A percentile compares a stretch with the other conserved stretches of the same genome.
phyloP scores from a whole-genome alignment of 2,113 vertebrate species.

The Tautogolabrus adspersus region DNA sequence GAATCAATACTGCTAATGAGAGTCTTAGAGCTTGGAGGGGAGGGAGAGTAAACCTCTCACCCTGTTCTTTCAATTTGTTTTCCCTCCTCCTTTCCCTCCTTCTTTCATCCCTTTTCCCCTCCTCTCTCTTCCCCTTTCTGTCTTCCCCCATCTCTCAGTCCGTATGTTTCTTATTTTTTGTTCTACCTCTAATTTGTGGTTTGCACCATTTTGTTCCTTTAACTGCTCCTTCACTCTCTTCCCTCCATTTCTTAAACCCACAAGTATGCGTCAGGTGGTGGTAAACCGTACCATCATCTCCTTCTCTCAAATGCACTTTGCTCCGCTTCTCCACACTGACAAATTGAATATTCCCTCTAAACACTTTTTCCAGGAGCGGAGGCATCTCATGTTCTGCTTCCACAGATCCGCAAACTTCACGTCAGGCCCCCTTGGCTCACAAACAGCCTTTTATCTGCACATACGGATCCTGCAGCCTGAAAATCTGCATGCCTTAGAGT shows the following conservation, averaged over 20 bases:
- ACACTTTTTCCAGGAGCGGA: slow-evolving; percentile 55
- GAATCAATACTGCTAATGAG: slow-evolving; percentile 83
- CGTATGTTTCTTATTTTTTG: slow-evolving; percentile 15
- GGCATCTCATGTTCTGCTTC: slow-evolving; percentile 58
- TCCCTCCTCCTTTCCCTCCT: slow-evolving; percentile 43
- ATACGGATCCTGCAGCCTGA: slow-evolving; percentile 20
- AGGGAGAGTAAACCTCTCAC: slow-evolving; percentile 74
- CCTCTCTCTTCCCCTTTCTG: not conserved
- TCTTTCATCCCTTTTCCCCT: not conserved
- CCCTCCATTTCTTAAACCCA: slow-evolving; percentile 23
- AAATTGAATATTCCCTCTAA: slow-evolving; percentile 71
- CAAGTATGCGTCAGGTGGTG: slow-evolving; percentile 50
- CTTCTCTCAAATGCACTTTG: slow-evolving; percentile 59
- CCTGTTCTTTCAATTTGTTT: slow-evolving; percentile 72
- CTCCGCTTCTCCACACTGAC: slow-evolving; percentile 58
- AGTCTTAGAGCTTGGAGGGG: slow-evolving; percentile 74
- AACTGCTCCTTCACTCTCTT: not conserved
- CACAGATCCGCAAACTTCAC: slow-evolving; percentile 37
- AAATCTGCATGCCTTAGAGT: slow-evolving; percentile 13
- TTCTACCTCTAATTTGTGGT: slow-evolving; percentile 25
- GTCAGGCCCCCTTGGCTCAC: slow-evolving; percentile 29
- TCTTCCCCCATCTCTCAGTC: not conserved
- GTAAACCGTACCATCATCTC: slow-evolving; percentile 47
- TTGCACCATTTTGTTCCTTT: slow-evolving; percentile 45
- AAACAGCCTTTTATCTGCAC: slow-evolving; percentile 35